Conservation (phyloP, 2,113 vertebrate species). For the Arvicanthis niloticus region DNA sequence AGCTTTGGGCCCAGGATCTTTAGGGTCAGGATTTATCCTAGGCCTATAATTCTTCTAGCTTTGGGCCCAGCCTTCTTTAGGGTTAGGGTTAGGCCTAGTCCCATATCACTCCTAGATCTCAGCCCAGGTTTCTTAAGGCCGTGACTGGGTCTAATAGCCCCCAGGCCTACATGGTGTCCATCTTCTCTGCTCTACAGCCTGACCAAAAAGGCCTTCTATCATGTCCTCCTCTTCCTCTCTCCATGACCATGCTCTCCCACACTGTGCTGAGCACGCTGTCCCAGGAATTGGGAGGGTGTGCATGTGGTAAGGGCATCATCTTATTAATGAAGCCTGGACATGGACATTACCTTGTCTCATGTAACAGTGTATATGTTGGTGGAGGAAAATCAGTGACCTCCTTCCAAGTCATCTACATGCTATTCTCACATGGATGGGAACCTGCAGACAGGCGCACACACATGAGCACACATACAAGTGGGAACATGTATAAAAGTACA, state of each 20-base stretch:
- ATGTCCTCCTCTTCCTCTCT: too few relatives aligned
- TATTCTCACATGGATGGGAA: not conserved
- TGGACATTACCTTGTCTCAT: not conserved
- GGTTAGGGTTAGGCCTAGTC: too few relatives aligned
- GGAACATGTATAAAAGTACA: not conserved
- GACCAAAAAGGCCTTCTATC: too few relatives aligned
- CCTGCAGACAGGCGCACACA: not conserved
- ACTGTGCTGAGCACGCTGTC: not conserved
- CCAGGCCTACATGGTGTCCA: too few relatives aligned
- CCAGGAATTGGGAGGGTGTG: not conserved
- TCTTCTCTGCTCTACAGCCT: too few relatives aligned
- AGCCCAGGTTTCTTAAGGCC: too few relatives aligned
- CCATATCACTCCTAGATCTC: too few relatives aligned
- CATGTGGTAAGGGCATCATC: not conserved
- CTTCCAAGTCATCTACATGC: not conserved
- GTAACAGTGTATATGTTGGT: not conserved
- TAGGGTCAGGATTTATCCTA: too few relatives aligned
- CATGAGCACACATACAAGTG: not conserved
- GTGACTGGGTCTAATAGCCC: too few relatives aligned
- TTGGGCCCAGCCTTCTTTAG: too few relatives aligned
- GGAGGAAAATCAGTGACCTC: not conserved
- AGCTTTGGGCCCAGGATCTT: too few relatives aligned
- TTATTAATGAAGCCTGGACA: not conserved
- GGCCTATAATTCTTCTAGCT: too few relatives aligned
- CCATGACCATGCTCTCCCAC: not conserved